These are phyloP conservation scores for Drosophila peninsularis DNA, from an alignment of 2,888 invertebrate genomes.

Conservation along the genomic window DNA sequence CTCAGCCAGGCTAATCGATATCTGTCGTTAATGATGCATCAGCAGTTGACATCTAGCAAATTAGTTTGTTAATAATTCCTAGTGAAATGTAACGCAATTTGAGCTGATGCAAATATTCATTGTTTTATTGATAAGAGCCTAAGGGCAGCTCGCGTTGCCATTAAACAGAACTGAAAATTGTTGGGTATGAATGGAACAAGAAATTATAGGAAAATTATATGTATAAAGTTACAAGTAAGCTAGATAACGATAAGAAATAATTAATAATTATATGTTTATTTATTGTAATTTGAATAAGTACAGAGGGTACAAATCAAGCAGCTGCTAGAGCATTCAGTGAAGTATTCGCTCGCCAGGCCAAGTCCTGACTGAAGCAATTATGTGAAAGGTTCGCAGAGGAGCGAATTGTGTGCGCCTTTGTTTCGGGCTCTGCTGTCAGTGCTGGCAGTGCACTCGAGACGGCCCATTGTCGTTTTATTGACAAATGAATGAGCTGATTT, in stretches of 20 bases:
- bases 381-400: conserved; percentile 3
- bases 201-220: neutral
- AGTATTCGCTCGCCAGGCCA: neutral
- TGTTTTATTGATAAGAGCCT: neutral
- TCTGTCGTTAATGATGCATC: neutral
- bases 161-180: neutral
- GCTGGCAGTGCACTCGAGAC: conserved; percentile 41
- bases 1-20: neutral
- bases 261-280: too few relatives aligned
- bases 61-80: neutral
- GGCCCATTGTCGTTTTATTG: conserved; percentile 70
- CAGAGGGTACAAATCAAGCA: neutral
- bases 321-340: neutral
- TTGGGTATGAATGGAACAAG: neutral
- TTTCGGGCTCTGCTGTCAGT: conserved; percentile 16
- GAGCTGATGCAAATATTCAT: neutral
- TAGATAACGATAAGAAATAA: neutral
- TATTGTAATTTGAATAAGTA: neutral
- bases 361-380: conserved; percentile 57
- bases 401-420: neutral
- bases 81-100: neutral
- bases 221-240: neutral
- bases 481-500: conserved; percentile 74
- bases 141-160: neutral
- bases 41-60: neutral